Base-by-base conservation (phyloP, 2,888 invertebrate species). In the Cremastobaeus sp. region DNA sequence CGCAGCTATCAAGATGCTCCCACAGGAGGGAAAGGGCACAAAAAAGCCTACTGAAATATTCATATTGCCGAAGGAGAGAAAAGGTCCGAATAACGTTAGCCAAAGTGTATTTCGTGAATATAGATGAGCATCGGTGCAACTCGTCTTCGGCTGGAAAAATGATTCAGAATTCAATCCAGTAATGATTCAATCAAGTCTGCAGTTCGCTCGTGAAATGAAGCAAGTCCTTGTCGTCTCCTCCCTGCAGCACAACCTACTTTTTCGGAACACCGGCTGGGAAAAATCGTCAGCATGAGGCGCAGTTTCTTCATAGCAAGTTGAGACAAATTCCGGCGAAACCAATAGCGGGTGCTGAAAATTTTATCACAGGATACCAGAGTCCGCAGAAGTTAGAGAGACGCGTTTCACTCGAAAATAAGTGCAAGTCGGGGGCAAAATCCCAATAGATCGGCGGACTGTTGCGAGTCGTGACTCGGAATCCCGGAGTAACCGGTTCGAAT, bases 401-500 rank as follows among this genome's bases (percentile, higher is more conserved):
- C 48, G 59, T 32, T 57, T 57, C 39, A 55, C 60, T 66, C 70
- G 11, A 55, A 70, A 69, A 66, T 57, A 60, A 72, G 55, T 45
- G 71, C 43, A 60, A 69, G 60, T 35, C 37, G 55, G 32, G 35
- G 57, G 28, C 59, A 18, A 77, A 76, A 77, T 76, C 71, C 77
- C 76, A 50, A 39, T 57, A 74, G 72, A 74, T 41, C 76, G 32
- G 15, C 64, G 48, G 70, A 52, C 74, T 59, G 77, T 76, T 64
- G 72, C 72, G 59, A 35, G 70, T 54, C 50, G 39, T 28, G 65
- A 37, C 45, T 71, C 65, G 45, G 72, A 77, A 78, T 76, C 79
- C 75, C 72, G 47, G 65, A 78, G 78, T 59, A 77, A 78, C 79
- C 71, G 66, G 77, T 71, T 68, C 66, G 62, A 71, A 57, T 75